Conservation (phyloP, 2,113 vertebrate genomes). For the Aldabrachelys gigantea region DNA sequence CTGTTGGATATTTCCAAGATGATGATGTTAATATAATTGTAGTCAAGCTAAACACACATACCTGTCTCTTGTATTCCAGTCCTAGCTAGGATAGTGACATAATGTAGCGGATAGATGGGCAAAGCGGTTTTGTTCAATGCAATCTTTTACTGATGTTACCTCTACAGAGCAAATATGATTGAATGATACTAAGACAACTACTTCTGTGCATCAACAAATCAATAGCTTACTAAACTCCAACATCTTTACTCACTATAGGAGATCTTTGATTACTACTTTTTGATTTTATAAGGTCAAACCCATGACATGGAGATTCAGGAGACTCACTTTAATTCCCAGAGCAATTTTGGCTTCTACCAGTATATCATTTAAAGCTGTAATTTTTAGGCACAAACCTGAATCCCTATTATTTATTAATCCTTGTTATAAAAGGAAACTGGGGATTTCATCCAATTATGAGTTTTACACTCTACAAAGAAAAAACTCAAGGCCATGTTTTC, state of each 20-base stretch:
- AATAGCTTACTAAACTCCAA: not conserved
- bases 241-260: not conserved
- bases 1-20: not conserved
- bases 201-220: not conserved
- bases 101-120: not conserved
- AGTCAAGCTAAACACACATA: not conserved
- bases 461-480: not conserved
- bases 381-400: not conserved
- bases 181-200: fast-evolving
- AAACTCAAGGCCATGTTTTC: not conserved
- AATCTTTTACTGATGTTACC: not conserved
- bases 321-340: not conserved
- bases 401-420: not conserved
- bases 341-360: not conserved
- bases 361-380: not conserved
- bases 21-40: not conserved
- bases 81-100: not conserved
- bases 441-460: not conserved
- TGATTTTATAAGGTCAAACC: not conserved
- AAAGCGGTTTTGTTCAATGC: fast-evolving
- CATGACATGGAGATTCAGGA: not conserved
- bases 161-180: not conserved
- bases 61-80: not conserved
- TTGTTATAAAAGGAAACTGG: not conserved
- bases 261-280: not conserved